Evolutionary conservation across 2,888 invertebrate genomes (phyloP), one percentile per base, ranked within the genome.

Genomic region (Griposia aprilina): DNA sequence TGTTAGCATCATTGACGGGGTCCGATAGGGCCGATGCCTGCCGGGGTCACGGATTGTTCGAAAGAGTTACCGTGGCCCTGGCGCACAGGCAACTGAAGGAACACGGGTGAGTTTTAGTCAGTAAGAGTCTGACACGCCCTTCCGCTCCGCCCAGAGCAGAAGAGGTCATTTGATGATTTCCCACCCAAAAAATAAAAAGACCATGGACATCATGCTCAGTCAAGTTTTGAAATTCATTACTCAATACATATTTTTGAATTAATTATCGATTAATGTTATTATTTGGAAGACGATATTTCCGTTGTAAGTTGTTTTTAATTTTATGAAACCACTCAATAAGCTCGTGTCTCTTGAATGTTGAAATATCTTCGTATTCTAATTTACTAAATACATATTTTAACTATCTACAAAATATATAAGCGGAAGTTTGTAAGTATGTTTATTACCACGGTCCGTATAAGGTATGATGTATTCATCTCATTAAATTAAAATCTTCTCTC

Each of bases 311-410:
- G 23, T 62, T 62, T 62, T 36, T 13, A 23, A 62, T 48, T 30
- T 69, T 45, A 67, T 36, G 11, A 76, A 77, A 60, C 45, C 5
- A 30, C 17, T 62, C 30, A 62, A 13, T 55, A 30, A 8, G 15
- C 20, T 52, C n/a, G 15, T n/a, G 48, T 71, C 23, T 74, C 30
- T 41, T 62, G 1, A 23, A 73, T 55, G 41, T 55, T 13, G 23
- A 81, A 41, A 73, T 60, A 41, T 74, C 23, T 0, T 30, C n/a
- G 15, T 48, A 26, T 73, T 80, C 73, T 20, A 57, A 57, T 68
- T 30, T 5, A 62, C 74, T 80, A 63, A 68, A 80, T 80, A 81
- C 81, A 80, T 81, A 80, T 68, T 68, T 80, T 74, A 81, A 68
- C 55, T 52, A 30, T 52, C 1, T 68, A 30, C 15, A 41, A 80